Evolutionary conservation across 2,888 invertebrate species (phyloP).

Genomic region (Thecocarcelia acutangulata): DNA sequence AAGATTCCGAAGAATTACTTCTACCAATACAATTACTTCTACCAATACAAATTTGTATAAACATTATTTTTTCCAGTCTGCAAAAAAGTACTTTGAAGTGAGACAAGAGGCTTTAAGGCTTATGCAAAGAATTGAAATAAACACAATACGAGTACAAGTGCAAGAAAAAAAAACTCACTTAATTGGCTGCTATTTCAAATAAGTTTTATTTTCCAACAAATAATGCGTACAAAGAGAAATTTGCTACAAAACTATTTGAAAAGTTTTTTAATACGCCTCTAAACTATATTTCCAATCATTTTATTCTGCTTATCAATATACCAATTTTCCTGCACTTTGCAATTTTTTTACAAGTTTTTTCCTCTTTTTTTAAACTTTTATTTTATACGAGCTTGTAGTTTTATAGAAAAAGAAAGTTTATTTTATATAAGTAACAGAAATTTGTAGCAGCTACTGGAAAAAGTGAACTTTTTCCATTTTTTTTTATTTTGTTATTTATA

Average conservation of each 20-base stretch:
- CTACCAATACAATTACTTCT: no score
- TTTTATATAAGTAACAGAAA: slow-evolving; percentile 11
- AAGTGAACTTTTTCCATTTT: not conserved
- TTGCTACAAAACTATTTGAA: slow-evolving; percentile 26
- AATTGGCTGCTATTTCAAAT: slow-evolving; percentile 26
- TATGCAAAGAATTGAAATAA: no score
- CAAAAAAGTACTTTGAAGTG: no score
- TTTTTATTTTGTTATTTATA: slow-evolving; percentile 8
- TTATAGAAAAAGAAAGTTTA: slow-evolving; percentile 12
- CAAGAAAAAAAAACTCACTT: slow-evolving; percentile 12
- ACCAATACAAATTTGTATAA: no score
- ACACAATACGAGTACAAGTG: not conserved
- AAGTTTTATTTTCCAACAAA: slow-evolving; percentile 26
- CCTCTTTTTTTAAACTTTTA: slow-evolving; percentile 15
- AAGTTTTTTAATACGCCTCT: slow-evolving; percentile 56
- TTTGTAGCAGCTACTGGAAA: slow-evolving; percentile 33
- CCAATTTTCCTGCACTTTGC: slow-evolving; percentile 52
- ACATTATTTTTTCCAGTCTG: no score
- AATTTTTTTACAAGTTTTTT: slow-evolving; percentile 10
- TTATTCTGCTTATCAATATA: slow-evolving; percentile 66
- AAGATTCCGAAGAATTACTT: no score
- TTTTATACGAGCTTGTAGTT: slow-evolving; percentile 2
- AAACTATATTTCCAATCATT: slow-evolving; percentile 66
- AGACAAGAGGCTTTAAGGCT: no score
- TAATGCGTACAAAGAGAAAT: slow-evolving; percentile 3